phyloP scores from a whole-genome alignment of 2,888 invertebrate species.

The Lordiphosa andalusiaca region DNA sequence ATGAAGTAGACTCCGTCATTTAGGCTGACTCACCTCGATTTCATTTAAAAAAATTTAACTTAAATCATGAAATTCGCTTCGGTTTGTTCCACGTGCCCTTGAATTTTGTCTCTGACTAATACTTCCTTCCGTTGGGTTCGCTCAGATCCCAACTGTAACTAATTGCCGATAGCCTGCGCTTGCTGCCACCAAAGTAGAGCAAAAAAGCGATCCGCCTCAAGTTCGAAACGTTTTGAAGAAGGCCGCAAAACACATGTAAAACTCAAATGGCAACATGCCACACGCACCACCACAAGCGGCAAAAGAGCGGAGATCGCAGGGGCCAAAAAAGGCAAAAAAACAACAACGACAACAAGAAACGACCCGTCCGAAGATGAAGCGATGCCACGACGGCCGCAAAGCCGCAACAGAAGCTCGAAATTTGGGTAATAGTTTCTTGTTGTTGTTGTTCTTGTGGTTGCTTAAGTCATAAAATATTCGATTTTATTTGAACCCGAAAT shows the following conservation, averaged over 20 bases:
- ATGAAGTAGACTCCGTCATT: neutral
- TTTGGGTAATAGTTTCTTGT: constrained; percentile 59
- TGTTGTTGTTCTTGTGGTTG: constrained; percentile 43
- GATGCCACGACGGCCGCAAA: constrained; percentile 49
- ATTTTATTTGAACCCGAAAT: constrained; percentile 59
- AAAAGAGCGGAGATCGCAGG: constrained; percentile 35
- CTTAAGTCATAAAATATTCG: constrained; percentile 74
- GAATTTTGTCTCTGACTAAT: constrained; percentile 56
- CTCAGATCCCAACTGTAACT: constrained; percentile 55
- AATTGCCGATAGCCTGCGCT: constrained; percentile 48
- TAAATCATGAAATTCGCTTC: constrained; percentile 45
- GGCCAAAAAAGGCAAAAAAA: constrained; percentile 60
- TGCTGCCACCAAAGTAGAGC: constrained; percentile 27
- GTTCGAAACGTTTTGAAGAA: constrained; percentile 51
- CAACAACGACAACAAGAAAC: constrained; percentile 18
- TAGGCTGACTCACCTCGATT: constrained; percentile 42
- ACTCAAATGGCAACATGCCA: constrained; percentile 73
- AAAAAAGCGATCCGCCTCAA: constrained; percentile 15
- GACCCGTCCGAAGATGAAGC: constrained; percentile 22
- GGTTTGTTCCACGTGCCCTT: constrained; percentile 44
- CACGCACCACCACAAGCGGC: constrained; percentile 66
- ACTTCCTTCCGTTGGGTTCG: constrained; percentile 44
- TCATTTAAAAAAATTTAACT: constrained; percentile 47
- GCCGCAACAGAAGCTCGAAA: constrained; percentile 70
- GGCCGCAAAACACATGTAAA: constrained; percentile 69